A percentile compares a stretch with the other conserved stretches of the same genome.
Conservation (phyloP, 2,888 invertebrate species). For the Vandiemenella viatica region DNA sequence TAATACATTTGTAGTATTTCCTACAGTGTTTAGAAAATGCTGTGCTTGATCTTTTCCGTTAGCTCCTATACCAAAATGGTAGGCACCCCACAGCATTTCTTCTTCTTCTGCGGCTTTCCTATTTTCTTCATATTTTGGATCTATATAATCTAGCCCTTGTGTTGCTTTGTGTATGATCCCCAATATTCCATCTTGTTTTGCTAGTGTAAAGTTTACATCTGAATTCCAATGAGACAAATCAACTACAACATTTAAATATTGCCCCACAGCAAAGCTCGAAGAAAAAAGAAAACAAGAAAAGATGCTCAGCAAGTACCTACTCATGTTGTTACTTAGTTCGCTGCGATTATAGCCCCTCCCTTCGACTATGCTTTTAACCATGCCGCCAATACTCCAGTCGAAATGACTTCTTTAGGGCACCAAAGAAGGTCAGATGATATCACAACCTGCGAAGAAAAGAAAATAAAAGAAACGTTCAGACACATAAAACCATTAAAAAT, state of each 20-base stretch:
- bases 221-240: slow-evolving; percentile 15
- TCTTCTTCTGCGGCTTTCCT: slow-evolving; percentile 7
- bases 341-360: too few relatives aligned
- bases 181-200: slow-evolving; percentile 11
- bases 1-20: slow-evolving; percentile 7
- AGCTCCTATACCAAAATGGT: slow-evolving; percentile 15
- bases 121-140: slow-evolving; percentile 9
- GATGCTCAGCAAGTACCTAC: too few relatives aligned
- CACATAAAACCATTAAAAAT: too few relatives aligned
- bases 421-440: too few relatives aligned
- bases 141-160: slow-evolving; percentile 11
- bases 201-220: slow-evolving; percentile 9
- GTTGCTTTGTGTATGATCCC: slow-evolving; percentile 17
- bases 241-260: slow-evolving; percentile 12
- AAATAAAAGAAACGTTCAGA: too few relatives aligned
- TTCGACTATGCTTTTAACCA: too few relatives aligned
- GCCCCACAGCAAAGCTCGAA: too few relatives aligned
- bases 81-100: slow-evolving; percentile 17
- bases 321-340: too few relatives aligned
- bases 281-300: too few relatives aligned
- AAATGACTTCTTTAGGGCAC: too few relatives aligned
- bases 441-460: too few relatives aligned
- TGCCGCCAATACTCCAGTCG: too few relatives aligned
- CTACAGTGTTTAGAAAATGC: slow-evolving; percentile 14
- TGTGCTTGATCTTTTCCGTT: slow-evolving; percentile 12